Conservation (phyloP, 2,888 invertebrate genomes). For the Hanleya hanleyi region DNA sequence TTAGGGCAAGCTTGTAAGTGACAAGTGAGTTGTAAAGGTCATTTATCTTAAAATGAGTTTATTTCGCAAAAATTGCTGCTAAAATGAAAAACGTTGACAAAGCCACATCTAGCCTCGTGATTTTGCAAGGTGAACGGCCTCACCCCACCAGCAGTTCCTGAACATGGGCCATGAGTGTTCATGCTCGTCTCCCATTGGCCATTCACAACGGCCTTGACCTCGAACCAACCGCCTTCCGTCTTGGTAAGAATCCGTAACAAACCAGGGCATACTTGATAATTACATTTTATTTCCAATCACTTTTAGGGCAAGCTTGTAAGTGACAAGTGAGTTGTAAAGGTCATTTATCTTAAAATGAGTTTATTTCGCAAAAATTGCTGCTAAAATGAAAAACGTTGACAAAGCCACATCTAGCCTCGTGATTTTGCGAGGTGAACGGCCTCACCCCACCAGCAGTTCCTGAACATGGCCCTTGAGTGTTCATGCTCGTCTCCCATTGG, state of each 20-base stretch:
- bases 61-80: not conserved
- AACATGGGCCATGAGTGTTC: conserved; percentile 49
- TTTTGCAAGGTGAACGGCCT: conserved; percentile 52
- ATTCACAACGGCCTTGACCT: conserved; percentile 62
- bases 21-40: no score
- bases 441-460: conserved; percentile 47
- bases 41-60: not conserved
- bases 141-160: conserved; percentile 47
- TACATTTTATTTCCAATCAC: no score
- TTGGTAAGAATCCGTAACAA: no score
- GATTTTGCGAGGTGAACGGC: conserved; percentile 57
- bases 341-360: not conserved
- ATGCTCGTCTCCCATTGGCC: conserved; percentile 48
- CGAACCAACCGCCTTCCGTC: conserved; percentile 72
- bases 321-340: no score
- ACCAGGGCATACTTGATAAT: no score
- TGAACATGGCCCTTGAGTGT: conserved; percentile 48
- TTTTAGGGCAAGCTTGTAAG: no score
- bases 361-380: not conserved
- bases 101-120: conserved; percentile 70
- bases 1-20: no score
- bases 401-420: conserved; percentile 69
- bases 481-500: conserved; percentile 48
- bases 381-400: conserved; percentile 65
- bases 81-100: conserved; percentile 65